phyloP scores from a whole-genome alignment of 2,113 vertebrate genomes.

The Baryphthengus martii region DNA sequence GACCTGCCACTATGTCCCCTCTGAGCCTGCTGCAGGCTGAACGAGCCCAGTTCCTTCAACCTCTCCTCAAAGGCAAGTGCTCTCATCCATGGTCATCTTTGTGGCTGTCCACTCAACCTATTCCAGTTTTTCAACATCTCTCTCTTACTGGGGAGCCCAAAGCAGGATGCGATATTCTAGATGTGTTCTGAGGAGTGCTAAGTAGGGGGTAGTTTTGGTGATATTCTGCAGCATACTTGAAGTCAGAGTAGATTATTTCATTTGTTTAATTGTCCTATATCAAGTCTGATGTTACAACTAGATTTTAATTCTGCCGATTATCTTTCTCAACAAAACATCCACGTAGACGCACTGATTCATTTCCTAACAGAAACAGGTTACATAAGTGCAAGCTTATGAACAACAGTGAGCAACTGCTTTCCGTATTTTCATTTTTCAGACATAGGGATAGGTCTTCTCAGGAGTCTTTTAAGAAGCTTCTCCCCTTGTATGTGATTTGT shows the following conservation, averaged over 20 bases:
- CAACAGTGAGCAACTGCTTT: background rate
- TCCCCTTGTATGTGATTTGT: background rate
- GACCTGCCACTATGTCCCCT: background rate
- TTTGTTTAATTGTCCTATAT: background rate
- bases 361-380: background rate
- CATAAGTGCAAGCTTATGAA: background rate
- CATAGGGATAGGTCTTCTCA: background rate
- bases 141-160: background rate
- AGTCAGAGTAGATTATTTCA: background rate
- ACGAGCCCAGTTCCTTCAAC: background rate
- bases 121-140: background rate
- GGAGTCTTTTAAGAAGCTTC: background rate
- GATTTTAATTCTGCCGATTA: background rate
- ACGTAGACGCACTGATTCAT: background rate
- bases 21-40: background rate
- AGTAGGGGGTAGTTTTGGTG: background rate
- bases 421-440: background rate
- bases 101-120: background rate
- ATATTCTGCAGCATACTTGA: background rate
- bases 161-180: fast-evolving
- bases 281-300: background rate
- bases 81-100: background rate
- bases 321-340: background rate
- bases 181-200: background rate
- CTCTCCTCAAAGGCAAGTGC: background rate